A percentile compares a stretch with the other conserved stretches of the same genome.
Evolutionary conservation across 2,113 vertebrate species (phyloP).

Genomic region (Ictalurus punctatus): DNA sequence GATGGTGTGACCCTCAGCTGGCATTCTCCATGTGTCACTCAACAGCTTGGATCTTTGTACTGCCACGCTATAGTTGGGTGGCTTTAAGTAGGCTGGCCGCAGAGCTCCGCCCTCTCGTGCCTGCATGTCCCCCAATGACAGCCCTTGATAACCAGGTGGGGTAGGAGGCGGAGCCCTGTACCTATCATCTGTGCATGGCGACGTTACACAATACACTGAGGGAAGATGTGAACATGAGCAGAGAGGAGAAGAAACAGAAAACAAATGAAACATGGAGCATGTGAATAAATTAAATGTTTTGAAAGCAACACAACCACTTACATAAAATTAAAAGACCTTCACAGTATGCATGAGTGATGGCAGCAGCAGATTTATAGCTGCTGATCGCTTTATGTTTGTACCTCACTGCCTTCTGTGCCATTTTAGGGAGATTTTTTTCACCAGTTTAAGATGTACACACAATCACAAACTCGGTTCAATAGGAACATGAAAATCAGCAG

Average conservation of each 20-base stretch:
- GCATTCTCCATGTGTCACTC: constrained; percentile 71
- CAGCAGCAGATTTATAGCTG: constrained; percentile 61
- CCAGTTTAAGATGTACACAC: background rate
- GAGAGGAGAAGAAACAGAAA: constrained; percentile 43
- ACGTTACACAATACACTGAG: constrained; percentile 98
- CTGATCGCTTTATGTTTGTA: background rate
- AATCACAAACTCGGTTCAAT: background rate
- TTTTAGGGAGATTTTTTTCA: background rate
- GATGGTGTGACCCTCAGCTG: constrained; percentile 59
- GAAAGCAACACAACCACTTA: constrained; percentile 70
- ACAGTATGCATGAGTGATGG: constrained; percentile 69
- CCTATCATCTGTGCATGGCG: constrained; percentile 92
- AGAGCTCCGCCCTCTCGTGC: constrained; percentile 70
- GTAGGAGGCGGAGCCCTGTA: constrained; percentile 95
- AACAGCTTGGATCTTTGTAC: constrained; percentile 95
- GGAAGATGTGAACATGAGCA: constrained; percentile 45
- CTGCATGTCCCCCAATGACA: constrained; percentile 85
- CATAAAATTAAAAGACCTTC: constrained; percentile 47
- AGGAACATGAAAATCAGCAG: background rate
- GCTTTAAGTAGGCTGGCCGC: constrained; percentile 84
- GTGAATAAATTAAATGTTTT: constrained; percentile 77
- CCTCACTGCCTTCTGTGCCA: background rate
- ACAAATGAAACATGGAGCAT: constrained; percentile 70
- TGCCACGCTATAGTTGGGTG: constrained; percentile 96
- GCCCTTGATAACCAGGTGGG: constrained; percentile 95